Base-by-base conservation (phyloP, 2,113 vertebrate species). In the Chloebia gouldiae region DNA sequence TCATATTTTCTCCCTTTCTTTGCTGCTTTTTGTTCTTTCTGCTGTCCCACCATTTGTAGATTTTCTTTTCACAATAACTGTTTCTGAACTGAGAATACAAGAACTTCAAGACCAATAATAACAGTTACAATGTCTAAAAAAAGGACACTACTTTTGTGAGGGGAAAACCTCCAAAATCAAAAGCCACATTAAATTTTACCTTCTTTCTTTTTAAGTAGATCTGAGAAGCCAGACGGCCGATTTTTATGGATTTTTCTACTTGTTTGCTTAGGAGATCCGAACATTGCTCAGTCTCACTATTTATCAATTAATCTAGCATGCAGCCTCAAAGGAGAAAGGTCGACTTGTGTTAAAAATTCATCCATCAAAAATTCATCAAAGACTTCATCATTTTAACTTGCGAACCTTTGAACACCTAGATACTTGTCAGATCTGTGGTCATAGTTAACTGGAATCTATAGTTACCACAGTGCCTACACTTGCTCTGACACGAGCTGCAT, bases 331-430 rank as follows among this genome's bases (percentile, higher is more conserved):
- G 97, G 96, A 97, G 97, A 97, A 97, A 97, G 97, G 97, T 97
- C 96, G 92, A 96, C 96, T 97, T 94, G 96, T 97, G 98, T 98
- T 98, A 98, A 98, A 98, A 98, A 98, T 98, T 97, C 97, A 97
- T 96, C 95, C 96, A 98, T 98, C 97, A 98, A 98, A 98, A 98
- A 98, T 98, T 98, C 98, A 98, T 98, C 98, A 98, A 98, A 98
- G 97, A 75, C 94, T 97, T 86, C 96, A 95, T 95, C 97, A 98
- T 98, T 98, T 98, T 98, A 98, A 98, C 97, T 97, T 60, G 35
- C 91, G 87, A 97, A 98, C 97, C 98, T 98, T 98, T 98, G 98
- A 98, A 98, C 97, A 98, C 97, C 97, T 97, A 92, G 97, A 96
- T 69, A 96, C 96, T 93, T 97, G 97, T 97, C 96, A 97, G 97